Evolutionary conservation across 2,888 invertebrate species (phyloP), one percentile per base, ranked within the genome.

Genomic region (Thymelicus lineola): DNA sequence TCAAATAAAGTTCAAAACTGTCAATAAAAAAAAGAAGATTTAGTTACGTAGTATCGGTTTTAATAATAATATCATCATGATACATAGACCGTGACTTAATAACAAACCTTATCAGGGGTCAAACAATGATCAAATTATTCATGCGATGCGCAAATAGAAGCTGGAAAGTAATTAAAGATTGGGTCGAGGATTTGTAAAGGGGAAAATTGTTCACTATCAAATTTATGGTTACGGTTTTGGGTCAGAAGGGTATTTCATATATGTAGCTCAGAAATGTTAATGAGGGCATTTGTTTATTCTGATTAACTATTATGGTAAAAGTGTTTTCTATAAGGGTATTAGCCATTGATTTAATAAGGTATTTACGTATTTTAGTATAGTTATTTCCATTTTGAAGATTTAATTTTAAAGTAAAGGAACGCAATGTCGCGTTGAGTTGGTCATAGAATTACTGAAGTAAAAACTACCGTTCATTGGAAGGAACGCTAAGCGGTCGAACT

Each of bases 181-280:
- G 69, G 63, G 63, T 59, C 48, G 69, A 64, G 69, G 69, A 69
- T 69, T 69, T 69, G 63, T 63, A 64, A 64, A 63, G 63, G 63
- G 63, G 68, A 58, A 63, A 69, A 69, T 69, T 53, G 65, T 67
- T 61, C 55, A 65, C 71, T 73, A 70, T 74, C 70, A 71, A 59
- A 67, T 61, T 67, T 67, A 67, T 60, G 28, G 48, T 20, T 42
- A 38, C 50, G 53, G 60, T 60, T 66, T 50, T 7, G 53, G 42
- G 28, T 50, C 59, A 42, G 50, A 64, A 28, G 66, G 15, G 58
- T 53, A 14, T 50, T 60, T 38, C 20, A 53, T 60, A 20, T 14
- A 53, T 60, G n/a, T 14, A 58, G 48, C 63, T 69, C 57, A 38
- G 68, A 48, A 62, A 50, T 36, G 50, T 50, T 66, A 60, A 53